Conservation (phyloP, 2,888 invertebrate genomes). For the Zaprionus obscuricornis region DNA sequence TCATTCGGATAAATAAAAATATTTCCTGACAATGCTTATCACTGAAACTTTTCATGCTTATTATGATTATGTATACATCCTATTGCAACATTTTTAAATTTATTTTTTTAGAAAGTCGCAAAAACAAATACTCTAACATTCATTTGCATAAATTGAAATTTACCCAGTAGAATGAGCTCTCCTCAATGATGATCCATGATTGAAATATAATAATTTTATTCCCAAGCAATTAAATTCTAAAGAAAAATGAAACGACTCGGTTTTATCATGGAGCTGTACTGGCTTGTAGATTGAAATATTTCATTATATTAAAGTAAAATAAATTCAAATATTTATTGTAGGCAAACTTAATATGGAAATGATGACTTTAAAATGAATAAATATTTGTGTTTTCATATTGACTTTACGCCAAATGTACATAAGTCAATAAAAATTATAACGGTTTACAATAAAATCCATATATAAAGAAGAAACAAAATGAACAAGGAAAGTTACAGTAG, state of each 20-base stretch:
- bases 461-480: too few relatives aligned
- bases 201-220: constrained; percentile 33
- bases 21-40: too few relatives aligned
- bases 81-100: too few relatives aligned
- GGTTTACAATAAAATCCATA: too few relatives aligned
- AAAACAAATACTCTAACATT: constrained; percentile 24
- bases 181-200: constrained; percentile 22
- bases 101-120: too few relatives aligned
- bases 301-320: constrained; percentile 37
- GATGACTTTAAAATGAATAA: constrained; percentile 36
- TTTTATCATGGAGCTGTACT: constrained; percentile 31
- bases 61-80: too few relatives aligned
- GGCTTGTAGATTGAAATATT: constrained; percentile 48
- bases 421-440: constrained; percentile 13
- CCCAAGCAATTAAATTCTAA: constrained; percentile 54
- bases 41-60: too few relatives aligned
- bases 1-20: too few relatives aligned
- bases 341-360: constrained; percentile 37
- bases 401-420: constrained; percentile 1
- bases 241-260: constrained; percentile 14
- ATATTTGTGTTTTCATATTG: constrained; percentile 39
- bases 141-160: background rate
- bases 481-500: too few relatives aligned
- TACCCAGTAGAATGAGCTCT: constrained; percentile 22
- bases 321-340: constrained; percentile 35